phyloP scores from a whole-genome alignment of 1,140 invertebrate genomes.

The Drosophila serrata region DNA sequence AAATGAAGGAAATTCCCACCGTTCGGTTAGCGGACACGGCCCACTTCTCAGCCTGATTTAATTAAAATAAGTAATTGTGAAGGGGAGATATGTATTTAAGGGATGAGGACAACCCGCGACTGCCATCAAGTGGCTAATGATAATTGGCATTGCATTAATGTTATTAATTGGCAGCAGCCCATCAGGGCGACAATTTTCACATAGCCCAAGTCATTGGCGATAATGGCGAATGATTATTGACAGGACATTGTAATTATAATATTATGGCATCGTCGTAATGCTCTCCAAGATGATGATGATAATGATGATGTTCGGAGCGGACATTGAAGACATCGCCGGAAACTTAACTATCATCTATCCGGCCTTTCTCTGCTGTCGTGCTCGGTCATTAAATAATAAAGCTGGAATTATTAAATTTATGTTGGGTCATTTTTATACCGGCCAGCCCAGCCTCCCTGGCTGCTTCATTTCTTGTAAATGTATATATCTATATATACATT shows the following conservation, averaged over 20 bases:
- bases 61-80: slow-evolving; percentile 77
- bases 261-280: slow-evolving; percentile 34
- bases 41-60: slow-evolving; percentile 56
- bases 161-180: slow-evolving; percentile 68
- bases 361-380: slow-evolving; percentile 5
- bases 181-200: slow-evolving; percentile 42
- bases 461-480: slow-evolving; percentile 19
- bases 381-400: slow-evolving; percentile 82
- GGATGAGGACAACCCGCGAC: slow-evolving; percentile 18
- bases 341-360: slow-evolving; percentile 20
- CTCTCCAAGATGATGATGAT: background rate
- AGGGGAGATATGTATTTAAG: background rate
- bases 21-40: slow-evolving; percentile 6
- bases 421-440: slow-evolving; percentile 81
- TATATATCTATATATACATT: slow-evolving; percentile 9
- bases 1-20: slow-evolving; percentile 43
- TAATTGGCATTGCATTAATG: slow-evolving; percentile 81
- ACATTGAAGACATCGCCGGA: background rate
- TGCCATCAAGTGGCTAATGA: slow-evolving; percentile 65
- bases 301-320: background rate
- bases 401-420: slow-evolving; percentile 84
- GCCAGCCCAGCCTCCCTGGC: slow-evolving; percentile 15
- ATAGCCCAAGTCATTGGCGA: slow-evolving; percentile 54
- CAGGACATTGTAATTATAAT: slow-evolving; percentile 62
- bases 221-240: slow-evolving; percentile 53